Conservation (phyloP, 2,113 vertebrate genomes). For the Chlorodrepanis virens region DNA sequence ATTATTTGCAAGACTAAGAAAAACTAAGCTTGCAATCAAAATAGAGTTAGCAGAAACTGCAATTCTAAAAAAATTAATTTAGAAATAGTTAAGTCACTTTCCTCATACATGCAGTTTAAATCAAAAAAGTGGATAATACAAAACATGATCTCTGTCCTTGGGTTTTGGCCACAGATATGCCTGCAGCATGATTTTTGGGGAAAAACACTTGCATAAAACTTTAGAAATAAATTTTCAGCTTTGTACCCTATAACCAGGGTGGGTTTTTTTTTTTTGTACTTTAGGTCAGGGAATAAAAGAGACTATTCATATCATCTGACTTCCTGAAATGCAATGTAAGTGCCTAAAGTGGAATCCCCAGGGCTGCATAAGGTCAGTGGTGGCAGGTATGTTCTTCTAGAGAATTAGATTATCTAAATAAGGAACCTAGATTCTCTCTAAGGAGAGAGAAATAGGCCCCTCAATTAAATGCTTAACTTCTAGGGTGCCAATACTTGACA, state of each 20-base stretch:
- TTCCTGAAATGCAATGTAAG: not conserved
- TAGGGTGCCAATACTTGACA: not conserved
- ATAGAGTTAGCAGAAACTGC: not conserved
- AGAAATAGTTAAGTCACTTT: not conserved
- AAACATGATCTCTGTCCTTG: not conserved
- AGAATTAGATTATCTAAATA: slow-evolving; percentile 50
- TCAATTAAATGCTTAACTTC: slow-evolving; percentile 34
- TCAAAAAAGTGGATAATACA: not conserved
- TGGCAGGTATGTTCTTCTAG: not conserved
- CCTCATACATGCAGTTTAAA: not conserved
- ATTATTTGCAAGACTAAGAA: not conserved
- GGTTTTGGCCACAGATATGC: accelerated
- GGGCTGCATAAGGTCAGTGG: not conserved
- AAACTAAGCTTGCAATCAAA: not conserved
- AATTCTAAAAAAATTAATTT: not conserved
- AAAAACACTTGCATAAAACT: not conserved
- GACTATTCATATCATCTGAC: not conserved
- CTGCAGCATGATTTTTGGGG: not conserved
- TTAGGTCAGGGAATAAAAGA: not conserved
- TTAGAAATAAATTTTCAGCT: not conserved
- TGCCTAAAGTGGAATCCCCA: not conserved
- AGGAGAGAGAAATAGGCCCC: not conserved
- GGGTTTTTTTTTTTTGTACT: not conserved
- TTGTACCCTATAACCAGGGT: accelerated
- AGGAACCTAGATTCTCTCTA: not conserved